Evolutionary conservation across 2,888 invertebrate genomes (phyloP), one percentile per base, ranked within the genome.

Genomic region (Drosophila hamatofila): DNA sequence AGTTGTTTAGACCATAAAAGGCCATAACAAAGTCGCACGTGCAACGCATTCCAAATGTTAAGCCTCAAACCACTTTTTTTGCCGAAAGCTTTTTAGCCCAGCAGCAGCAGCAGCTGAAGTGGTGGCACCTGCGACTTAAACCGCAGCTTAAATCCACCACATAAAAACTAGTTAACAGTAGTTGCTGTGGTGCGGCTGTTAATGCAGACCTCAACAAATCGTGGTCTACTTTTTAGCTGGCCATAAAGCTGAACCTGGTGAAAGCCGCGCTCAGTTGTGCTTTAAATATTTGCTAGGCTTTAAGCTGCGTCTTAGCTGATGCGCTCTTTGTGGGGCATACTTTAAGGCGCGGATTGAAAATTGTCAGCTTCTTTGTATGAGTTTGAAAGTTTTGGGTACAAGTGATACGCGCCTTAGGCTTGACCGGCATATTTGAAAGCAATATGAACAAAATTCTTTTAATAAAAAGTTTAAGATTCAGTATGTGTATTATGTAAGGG

Each of bases 1-100:
- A 72, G 79, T 81, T 81, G 77, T 81, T 69, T 72, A 76, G 70
- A 62, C 72, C 74, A 74, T 77, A 79, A 80, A 78, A 67, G 76
- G 66, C 75, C 57, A 63, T 59, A 61, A 49, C 56, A 60, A 69
- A 66, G 69, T 65, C 73, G 59, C 76, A 72, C 78, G 69, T 79
- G 80, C 62, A 70, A 25, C 12, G 80, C 64, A 79, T 79, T 55
- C 39, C 4, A 51, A 77, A 58, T 63, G 30, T 21, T n/a, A 18
- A 25, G 59, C 63, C 66, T 30, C 65, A 56, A 61, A 42, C 21
- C 42, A 48, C 35, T 51, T 49, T 57, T 41, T 51, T 37, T 57
- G 58, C 37, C 62, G 41, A 60, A 73, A 77, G 64, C 73, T 77
- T 37, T 60, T 25, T 25, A 56, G 27, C 35, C 37, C 35, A 52